Conservation (phyloP, 2,113 vertebrate genomes). For the human (Homo sapiens) region DNA sequence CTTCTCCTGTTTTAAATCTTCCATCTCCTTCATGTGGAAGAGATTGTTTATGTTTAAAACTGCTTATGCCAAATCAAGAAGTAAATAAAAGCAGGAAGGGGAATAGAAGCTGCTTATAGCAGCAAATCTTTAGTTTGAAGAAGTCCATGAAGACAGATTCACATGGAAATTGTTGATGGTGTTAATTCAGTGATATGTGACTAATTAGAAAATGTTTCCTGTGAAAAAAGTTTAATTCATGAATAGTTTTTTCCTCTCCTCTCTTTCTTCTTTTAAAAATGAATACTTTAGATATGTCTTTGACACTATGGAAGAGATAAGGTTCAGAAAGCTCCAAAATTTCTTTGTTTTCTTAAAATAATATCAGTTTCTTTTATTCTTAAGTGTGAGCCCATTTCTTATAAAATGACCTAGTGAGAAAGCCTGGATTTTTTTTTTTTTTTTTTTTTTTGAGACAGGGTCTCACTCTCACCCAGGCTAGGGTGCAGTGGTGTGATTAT, state of each 20-base stretch:
- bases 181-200: background rate
- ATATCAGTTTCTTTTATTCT: background rate
- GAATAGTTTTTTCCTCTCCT: background rate
- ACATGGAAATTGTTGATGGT: background rate
- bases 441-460: too few species aligned
- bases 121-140: background rate
- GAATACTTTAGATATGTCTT: background rate
- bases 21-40: background rate
- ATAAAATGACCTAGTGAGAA: background rate
- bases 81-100: background rate
- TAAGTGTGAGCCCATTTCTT: background rate
- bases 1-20: background rate
- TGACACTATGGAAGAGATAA: background rate
- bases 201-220: background rate
- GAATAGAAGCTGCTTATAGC: background rate
- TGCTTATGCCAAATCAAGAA: background rate
- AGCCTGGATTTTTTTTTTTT: background rate
- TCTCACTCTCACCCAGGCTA: too few species aligned
- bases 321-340: background rate
- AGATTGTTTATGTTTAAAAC: background rate
- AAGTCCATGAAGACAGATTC: background rate
- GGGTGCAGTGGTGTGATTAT: too few species aligned
- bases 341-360: slow-evolving; percentile 34
- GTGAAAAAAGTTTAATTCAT: background rate
- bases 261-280: slow-evolving; percentile 15